These are phyloP conservation scores for Cheilosia pagana DNA, from an alignment of 2,888 invertebrate genomes.

Conservation along the genomic window DNA sequence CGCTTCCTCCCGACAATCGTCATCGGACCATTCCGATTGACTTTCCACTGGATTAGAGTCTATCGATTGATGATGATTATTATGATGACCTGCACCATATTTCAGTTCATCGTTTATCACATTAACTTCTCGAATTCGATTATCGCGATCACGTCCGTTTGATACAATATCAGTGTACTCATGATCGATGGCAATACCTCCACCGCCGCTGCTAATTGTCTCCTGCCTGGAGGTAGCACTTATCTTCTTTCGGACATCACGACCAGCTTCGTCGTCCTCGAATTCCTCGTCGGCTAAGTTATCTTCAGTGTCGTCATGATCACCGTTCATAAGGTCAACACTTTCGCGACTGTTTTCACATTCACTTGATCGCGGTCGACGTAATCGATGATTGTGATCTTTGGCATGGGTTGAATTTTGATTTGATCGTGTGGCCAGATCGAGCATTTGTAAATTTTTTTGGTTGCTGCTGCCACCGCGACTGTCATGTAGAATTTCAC, in stretches of 20 bases:
- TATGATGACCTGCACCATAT: slow-evolving; percentile 83
- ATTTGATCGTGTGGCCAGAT: slow-evolving; percentile 76
- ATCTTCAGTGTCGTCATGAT: slow-evolving; percentile 82
- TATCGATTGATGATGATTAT: slow-evolving; percentile 82
- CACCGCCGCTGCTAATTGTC: slow-evolving; percentile 75
- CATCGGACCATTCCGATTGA: slow-evolving; percentile 93
- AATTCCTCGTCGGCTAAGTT: slow-evolving; percentile 83
- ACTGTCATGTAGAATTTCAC: slow-evolving; percentile 83
- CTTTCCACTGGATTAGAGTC: slow-evolving; percentile 86
- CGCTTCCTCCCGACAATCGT: slow-evolving; percentile 87
- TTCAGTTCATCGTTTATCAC: slow-evolving; percentile 84
- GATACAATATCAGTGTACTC: slow-evolving; percentile 60
- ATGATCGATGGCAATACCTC: slow-evolving; percentile 76
- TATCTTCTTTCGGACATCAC: slow-evolving; percentile 80
- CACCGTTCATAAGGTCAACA: slow-evolving; percentile 81
- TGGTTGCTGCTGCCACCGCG: slow-evolving; percentile 78
- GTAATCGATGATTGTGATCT: slow-evolving; percentile 81
- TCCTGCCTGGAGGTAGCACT: slow-evolving; percentile 75
- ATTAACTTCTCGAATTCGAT: slow-evolving; percentile 80
- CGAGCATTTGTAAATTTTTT: slow-evolving; percentile 80
- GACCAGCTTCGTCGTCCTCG: slow-evolving; percentile 82
- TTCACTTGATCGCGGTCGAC: slow-evolving; percentile 82
- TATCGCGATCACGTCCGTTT: slow-evolving; percentile 63
- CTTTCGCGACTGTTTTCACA: slow-evolving; percentile 82
- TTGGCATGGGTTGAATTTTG: slow-evolving; percentile 76